Conservation (phyloP, 2,797 vertebrate genomes). For the Acipenser oxyrinchus region DNA sequence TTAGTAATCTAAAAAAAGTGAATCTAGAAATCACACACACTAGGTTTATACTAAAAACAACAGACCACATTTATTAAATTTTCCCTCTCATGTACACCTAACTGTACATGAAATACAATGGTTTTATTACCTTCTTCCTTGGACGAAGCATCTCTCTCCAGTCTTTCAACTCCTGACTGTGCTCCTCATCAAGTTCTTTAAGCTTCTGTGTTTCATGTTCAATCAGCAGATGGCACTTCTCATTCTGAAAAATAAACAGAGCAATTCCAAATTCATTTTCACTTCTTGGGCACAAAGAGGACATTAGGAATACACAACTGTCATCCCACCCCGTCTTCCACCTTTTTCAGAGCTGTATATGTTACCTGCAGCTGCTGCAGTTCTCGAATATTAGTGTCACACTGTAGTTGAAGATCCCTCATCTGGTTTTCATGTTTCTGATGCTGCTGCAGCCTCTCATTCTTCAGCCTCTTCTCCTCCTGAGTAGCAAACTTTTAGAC, state of each 20-base stretch:
- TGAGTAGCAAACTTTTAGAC: conserved; percentile 73
- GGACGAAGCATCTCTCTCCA: conserved; percentile 93
- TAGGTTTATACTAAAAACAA: no score
- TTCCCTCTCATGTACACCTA: no score
- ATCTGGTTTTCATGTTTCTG: conserved; percentile 98
- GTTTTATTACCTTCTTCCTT: conserved; percentile 77
- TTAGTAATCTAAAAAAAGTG: no score
- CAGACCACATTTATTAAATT: no score
- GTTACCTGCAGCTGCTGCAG: conserved; percentile 90
- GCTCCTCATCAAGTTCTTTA: conserved; percentile 91
- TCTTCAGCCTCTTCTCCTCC: conserved; percentile 92
- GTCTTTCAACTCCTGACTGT: conserved; percentile 85
- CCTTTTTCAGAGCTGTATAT: not conserved
- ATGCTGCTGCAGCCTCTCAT: conserved; percentile 86
- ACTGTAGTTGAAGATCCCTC: conserved; percentile 93
- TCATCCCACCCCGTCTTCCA: no score
- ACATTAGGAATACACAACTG: no score
- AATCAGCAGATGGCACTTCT: conserved; percentile 93
- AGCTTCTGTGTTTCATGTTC: conserved; percentile 96
- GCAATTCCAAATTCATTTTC: no score
- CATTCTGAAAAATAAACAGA: conserved; percentile 68
- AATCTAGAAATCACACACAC: no score
- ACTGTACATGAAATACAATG: no score
- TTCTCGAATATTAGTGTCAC: conserved; percentile 90
- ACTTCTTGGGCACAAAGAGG: no score